phyloP scores from a whole-genome alignment of 2,113 vertebrate genomes.

The Saccopteryx leptura region DNA sequence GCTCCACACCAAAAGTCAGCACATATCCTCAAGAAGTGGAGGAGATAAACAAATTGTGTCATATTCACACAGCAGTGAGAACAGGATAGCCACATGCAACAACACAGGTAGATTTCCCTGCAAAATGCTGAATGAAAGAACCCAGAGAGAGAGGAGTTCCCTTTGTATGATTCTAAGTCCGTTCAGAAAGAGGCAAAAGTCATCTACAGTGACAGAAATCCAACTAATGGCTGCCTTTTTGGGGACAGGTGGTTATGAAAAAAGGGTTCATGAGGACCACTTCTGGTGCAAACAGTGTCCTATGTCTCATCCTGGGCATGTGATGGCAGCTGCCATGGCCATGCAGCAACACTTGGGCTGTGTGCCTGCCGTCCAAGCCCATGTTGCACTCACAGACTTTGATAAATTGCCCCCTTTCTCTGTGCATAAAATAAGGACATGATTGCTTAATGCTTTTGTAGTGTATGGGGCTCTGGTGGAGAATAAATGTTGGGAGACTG shows the following conservation, averaged over 20 bases:
- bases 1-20: no score
- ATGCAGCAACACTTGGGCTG: rapidly evolving
- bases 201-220: not conserved
- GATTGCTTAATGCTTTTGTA: not conserved
- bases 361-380: rapidly evolving
- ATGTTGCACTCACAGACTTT: rapidly evolving
- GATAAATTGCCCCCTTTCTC: not conserved
- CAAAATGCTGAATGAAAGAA: rapidly evolving
- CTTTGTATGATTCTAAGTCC: not conserved
- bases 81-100: not conserved
- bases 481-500: not conserved
- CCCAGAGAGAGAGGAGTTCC: no score
- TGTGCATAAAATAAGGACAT: not conserved
- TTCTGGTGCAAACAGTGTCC: rapidly evolving
- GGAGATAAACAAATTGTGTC: no score
- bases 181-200: not conserved
- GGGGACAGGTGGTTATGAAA: not conserved
- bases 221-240: rapidly evolving
- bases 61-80: not conserved
- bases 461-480: no score
- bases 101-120: no score
- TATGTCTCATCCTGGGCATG: rapidly evolving
- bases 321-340: rapidly evolving
- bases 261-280: not conserved
- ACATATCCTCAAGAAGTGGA: rapidly evolving